Conservation (phyloP, 2,113 vertebrate genomes). For the Apaloderma vittatum region DNA sequence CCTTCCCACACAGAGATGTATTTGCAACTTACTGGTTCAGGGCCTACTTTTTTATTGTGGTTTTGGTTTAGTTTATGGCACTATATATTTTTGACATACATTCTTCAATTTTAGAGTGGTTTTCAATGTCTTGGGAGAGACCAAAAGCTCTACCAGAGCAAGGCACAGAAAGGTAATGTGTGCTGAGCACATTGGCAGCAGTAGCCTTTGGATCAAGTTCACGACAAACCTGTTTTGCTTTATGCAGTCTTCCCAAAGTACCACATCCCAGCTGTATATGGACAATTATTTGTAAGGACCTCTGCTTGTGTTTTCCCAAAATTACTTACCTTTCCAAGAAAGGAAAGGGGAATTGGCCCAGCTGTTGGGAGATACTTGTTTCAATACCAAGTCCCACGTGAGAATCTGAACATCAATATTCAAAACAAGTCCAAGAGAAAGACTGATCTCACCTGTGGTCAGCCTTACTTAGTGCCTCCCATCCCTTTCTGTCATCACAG, state of each 20-base stretch:
- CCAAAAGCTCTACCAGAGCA: background rate
- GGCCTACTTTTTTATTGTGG: background rate
- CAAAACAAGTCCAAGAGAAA: background rate
- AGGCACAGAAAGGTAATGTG: background rate
- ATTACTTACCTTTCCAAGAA: background rate
- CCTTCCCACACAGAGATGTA: background rate
- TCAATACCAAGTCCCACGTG: background rate
- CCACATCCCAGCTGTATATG: accelerated
- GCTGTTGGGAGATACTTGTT: background rate
- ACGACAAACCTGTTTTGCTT: background rate
- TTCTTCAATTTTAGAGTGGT: background rate
- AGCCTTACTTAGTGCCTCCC: background rate
- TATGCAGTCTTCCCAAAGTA: background rate
- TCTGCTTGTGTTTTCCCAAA: background rate
- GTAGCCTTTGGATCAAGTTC: accelerated
- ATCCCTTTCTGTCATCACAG: background rate
- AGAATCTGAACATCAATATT: background rate
- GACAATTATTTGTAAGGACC: background rate
- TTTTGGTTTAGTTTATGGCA: background rate
- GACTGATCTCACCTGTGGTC: background rate
- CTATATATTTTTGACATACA: background rate
- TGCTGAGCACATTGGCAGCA: background rate
- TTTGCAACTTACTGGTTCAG: background rate
- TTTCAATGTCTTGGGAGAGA: background rate
- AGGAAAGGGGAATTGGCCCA: background rate